phyloP scores from a whole-genome alignment of 2,113 vertebrate genomes.

The Phylloscopus trochiloides region DNA sequence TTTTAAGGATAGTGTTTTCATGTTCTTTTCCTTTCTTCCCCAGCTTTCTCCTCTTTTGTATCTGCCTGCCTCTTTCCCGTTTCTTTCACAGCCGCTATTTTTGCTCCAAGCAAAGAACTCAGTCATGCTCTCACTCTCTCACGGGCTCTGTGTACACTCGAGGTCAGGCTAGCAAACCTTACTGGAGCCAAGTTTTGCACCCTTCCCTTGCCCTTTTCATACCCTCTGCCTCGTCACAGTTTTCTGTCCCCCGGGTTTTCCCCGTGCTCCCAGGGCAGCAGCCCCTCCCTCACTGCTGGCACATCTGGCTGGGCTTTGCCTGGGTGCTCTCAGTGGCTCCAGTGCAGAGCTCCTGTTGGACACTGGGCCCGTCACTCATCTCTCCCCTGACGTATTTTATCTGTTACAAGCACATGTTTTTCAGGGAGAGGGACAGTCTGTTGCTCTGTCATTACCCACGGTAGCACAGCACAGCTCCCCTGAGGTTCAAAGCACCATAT shows the following conservation, averaged over 20 bases:
- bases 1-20: conserved; percentile 35
- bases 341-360: neutral
- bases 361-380: neutral
- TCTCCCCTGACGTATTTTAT: neutral
- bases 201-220: neutral
- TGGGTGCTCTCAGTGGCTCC: neutral
- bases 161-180: neutral
- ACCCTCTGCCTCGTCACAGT: neutral
- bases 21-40: conserved; percentile 30
- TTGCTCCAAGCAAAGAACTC: conserved; percentile 28
- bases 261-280: neutral
- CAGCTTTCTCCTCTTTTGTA: conserved; percentile 37
- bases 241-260: neutral
- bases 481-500: neutral
- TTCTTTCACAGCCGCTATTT: conserved; percentile 17
- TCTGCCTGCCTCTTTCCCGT: neutral
- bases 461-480: neutral
- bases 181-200: neutral
- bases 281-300: neutral
- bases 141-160: neutral
- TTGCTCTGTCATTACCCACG: neutral
- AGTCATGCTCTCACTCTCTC: neutral
- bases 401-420: neutral
- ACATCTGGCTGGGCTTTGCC: neutral
- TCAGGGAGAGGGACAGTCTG: neutral